Base-by-base conservation (phyloP, 1,140 invertebrate genomes). In the Triops longicaudatus region DNA sequence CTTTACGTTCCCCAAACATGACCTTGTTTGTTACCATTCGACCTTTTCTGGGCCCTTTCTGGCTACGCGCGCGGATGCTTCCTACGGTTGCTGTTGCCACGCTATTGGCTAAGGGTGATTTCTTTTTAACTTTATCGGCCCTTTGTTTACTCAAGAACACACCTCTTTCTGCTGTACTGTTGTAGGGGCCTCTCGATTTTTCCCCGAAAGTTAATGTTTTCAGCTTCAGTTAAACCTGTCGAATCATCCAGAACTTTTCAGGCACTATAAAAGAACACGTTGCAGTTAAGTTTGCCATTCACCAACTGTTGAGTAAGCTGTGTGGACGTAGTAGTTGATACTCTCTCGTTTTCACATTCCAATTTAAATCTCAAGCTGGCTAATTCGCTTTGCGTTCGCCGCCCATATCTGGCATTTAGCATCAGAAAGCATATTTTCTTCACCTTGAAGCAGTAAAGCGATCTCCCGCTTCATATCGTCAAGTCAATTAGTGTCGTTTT, bases 1-100 rank as follows among this genome's bases (percentile, higher is more conserved):
- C 22, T 63, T 63, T 37, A 37, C 31, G 2, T 37, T 37, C 31
- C 31, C 31, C 31, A 37, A 37, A 37, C 7, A 37, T 37, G 50
- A 63, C 50, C 50, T 63, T 63, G 50, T 63, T 63, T 63, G 50
- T 63, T 63, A 63, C 50, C 31, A 63, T 7, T 63, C 50, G 50
- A 63, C 50, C 50, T 63, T 63, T 17, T 5, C 22, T 17, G 10
- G 9, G 50, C 7, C 50, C 14, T 37, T 37, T 2, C 31, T 37
- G 7, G 50, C 14, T 17, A 63, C 10, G 14, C 17, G 50, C 4
- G 22, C 14, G n/a, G 14, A 22, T 14, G 10, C 2, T 63, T 63
- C 50, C 22, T 14, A n/a, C 17, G 10, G 17, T 17, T 17, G 14
- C 22, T 63, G 50, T 63, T 63, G 50, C 50, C 22, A 22, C 17